phyloP scores from a whole-genome alignment of 2,113 vertebrate genomes.

The Chrysemys picta region DNA sequence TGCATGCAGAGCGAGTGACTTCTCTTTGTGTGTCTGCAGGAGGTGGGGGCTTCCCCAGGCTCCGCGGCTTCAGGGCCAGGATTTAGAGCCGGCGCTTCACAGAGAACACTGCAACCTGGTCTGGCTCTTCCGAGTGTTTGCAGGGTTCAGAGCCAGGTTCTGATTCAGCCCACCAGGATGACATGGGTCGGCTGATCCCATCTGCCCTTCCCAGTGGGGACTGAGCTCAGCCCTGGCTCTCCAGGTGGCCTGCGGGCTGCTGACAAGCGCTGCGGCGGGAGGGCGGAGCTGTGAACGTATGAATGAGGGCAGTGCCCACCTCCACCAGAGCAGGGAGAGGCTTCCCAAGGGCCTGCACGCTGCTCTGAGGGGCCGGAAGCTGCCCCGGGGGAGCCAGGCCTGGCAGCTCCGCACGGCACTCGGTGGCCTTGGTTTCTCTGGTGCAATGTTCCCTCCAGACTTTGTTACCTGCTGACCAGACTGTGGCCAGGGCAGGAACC shows the following conservation, averaged over 20 bases:
- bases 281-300: too few relatives aligned
- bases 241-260: too few relatives aligned
- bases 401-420: neutral
- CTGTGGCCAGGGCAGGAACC: neutral
- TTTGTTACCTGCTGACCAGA: too few relatives aligned
- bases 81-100: too few relatives aligned
- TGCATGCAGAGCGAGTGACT: neutral
- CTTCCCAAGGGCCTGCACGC: too few relatives aligned
- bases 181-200: neutral
- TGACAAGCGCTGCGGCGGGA: neutral
- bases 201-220: neutral
- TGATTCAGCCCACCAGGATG: too few relatives aligned
- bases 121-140: neutral
- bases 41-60: too few relatives aligned
- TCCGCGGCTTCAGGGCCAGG: too few relatives aligned
- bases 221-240: neutral
- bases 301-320: too few relatives aligned
- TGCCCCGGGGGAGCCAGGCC: too few relatives aligned
- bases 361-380: too few relatives aligned
- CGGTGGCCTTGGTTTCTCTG: neutral
- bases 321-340: too few relatives aligned
- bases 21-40: neutral
- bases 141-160: neutral
- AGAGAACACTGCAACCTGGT: neutral
- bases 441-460: neutral